Evolutionary conservation across 2,888 invertebrate genomes (phyloP).

Genomic region (Lomographa bimaculata): DNA sequence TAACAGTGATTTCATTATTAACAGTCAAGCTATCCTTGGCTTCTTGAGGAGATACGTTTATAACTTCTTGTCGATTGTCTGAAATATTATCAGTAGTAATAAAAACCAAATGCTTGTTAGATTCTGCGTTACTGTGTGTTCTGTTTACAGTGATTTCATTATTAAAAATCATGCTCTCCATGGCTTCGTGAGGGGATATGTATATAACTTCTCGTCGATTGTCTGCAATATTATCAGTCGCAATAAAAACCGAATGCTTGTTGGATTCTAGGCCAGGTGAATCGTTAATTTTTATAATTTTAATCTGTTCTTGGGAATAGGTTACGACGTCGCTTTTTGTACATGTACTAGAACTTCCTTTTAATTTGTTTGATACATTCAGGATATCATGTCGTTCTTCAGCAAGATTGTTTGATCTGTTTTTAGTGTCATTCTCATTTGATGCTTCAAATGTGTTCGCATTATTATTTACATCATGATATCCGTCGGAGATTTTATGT

Average conservation of each 20-base stretch:
- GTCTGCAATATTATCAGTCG: not conserved
- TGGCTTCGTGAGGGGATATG: no score
- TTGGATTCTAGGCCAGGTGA: not conserved
- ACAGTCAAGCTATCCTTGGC: not conserved
- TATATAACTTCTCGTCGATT: not conserved
- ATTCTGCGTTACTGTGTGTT: not conserved
- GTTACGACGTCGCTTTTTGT: not conserved
- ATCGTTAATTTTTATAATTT: constrained; percentile 1
- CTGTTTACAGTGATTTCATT: not conserved
- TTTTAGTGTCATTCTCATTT: no score
- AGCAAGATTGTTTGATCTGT: no score
- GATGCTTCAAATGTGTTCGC: no score
- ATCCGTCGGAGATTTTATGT: no score
- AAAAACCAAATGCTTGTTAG: not conserved
- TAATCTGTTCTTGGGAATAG: not conserved
- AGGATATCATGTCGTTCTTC: no score
- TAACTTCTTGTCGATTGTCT: not conserved
- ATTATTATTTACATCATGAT: no score
- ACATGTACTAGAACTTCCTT: no score
- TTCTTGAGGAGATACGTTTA: no score
- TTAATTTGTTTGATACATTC: no score
- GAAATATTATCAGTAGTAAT: not conserved
- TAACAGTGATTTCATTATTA: not conserved
- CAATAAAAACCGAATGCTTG: not conserved
- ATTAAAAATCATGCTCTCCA: not conserved